Base-by-base conservation (phyloP, 2,113 vertebrate species). In the Narcine bancroftii region DNA sequence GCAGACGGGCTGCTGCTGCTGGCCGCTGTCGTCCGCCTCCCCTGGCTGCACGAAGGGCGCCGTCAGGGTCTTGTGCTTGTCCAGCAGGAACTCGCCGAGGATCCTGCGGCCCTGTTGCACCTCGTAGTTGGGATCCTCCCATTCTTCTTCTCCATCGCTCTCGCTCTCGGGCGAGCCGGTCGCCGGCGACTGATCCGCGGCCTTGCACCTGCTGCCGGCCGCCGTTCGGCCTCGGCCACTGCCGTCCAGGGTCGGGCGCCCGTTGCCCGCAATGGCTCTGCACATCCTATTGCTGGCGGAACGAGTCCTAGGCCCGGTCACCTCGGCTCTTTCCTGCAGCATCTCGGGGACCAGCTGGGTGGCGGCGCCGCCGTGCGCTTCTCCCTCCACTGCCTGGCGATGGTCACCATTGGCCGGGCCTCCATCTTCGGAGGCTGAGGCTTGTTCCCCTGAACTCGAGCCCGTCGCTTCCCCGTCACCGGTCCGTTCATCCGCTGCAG, bases 91-190 rank as follows among this genome's bases (percentile, higher is more conserved):
- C 92, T 97, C 97, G 63, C 94, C 95, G 92, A 99, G 96, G 94
- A 99, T 99, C 93, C 97, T 96, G 92, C 97, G 96, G 0, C 96
- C 98, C 94, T 99, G 98, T 93, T 98, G 97, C 93, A 99, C 93
- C 94, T 99, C 98, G 29, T 97, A 96, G 93, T 93, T 97, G 94
- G 97, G 95, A 72, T 94, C 96, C 81, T 97, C 97, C 65, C 97
- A 95, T 24, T 93, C 93, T 39, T 93, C 94, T 29, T 83, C 79
- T 0, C 26, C 47, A 29, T 85, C 79, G 42, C 50, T 85, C 79
- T 56, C 50, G 47, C 76, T 47, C 42, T 45, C 76, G 47, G 79
- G 79, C 10, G 79, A 10, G 3, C 11, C 29, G 47, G 79, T 15
- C 42, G 3, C 75, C n/a, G 69, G 69, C 26, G 6, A 10, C 76